These are phyloP conservation scores for Drosophila truncata DNA, from an alignment of 1,140 invertebrate species.

Conservation along the genomic window DNA sequence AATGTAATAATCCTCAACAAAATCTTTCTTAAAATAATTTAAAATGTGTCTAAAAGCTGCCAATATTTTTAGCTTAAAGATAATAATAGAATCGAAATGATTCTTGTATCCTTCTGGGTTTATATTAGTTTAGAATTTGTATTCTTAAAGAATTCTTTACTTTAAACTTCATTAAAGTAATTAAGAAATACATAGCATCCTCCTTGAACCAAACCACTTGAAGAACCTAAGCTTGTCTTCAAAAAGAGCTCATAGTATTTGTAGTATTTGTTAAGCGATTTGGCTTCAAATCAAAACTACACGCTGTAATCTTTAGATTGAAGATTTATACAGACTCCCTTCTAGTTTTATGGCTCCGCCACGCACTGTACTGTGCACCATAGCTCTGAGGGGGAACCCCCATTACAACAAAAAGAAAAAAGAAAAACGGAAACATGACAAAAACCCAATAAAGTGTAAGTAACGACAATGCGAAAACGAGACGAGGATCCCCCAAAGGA, in stretches of 20 bases:
- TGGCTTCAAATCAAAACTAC: constrained; percentile 19
- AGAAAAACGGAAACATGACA: constrained; percentile 44
- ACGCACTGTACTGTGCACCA: constrained; percentile 47
- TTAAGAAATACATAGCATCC: no score
- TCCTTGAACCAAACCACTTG: background rate
- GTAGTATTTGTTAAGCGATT: constrained; percentile 22
- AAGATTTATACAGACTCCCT: constrained; percentile 8
- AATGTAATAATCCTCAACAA: no score
- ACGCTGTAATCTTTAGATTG: constrained; percentile 9
- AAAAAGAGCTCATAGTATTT: constrained; percentile 1
- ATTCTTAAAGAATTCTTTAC: no score
- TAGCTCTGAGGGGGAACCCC: background rate
- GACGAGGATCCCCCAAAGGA: constrained; percentile 3
- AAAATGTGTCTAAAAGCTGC: no score
- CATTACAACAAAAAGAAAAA: constrained; percentile 2
- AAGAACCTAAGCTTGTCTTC: background rate
- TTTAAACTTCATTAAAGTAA: background rate
- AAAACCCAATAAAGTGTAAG: constrained; percentile 81
- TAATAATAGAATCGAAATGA: no score
- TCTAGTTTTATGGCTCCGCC: constrained; percentile 15
- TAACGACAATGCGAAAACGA: constrained; percentile 68
- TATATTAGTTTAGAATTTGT: no score
- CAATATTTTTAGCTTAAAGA: no score
- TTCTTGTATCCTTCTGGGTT: no score
- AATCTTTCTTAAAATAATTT: no score